A percentile compares a stretch with the other conserved stretches of the same genome.
Evolutionary conservation across 2,113 vertebrate genomes (phyloP).

Genomic region (Globicephala melas): DNA sequence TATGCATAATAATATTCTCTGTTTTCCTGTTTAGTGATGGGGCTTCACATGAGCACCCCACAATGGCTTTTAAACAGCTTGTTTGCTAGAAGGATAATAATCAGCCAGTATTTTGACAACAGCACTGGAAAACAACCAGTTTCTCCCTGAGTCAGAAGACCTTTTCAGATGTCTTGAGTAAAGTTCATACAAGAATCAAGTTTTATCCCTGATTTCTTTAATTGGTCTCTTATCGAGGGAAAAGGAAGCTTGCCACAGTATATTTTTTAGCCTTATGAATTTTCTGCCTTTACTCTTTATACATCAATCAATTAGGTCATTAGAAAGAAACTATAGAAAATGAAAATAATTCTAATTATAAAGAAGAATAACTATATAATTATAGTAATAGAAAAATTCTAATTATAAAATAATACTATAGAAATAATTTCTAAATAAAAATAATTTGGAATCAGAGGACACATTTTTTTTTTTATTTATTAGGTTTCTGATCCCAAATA

Average conservation of each 20-base stretch:
- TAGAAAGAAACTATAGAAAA: background rate
- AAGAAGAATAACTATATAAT: background rate
- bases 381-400: background rate
- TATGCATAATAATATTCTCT: background rate
- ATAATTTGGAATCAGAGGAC: background rate
- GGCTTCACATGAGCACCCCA: background rate
- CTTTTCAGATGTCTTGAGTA: conserved; percentile 60
- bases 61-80: background rate
- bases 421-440: background rate
- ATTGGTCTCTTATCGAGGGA: conserved; percentile 27
- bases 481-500: background rate
- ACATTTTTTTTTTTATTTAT: background rate
- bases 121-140: conserved; percentile 29
- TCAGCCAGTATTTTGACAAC: conserved; percentile 59
- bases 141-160: conserved; percentile 51
- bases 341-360: conserved; percentile 4
- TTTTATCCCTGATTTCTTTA: conserved; percentile 17
- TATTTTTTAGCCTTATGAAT: conserved; percentile 4
- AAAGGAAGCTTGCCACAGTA: background rate
- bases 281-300: background rate
- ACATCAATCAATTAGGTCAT: background rate
- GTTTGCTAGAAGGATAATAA: conserved; percentile 8
- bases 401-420: background rate
- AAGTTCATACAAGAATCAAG: conserved; percentile 26
- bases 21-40: background rate